Conservation (phyloP, 2,113 vertebrate genomes). For the Abramis brama region DNA sequence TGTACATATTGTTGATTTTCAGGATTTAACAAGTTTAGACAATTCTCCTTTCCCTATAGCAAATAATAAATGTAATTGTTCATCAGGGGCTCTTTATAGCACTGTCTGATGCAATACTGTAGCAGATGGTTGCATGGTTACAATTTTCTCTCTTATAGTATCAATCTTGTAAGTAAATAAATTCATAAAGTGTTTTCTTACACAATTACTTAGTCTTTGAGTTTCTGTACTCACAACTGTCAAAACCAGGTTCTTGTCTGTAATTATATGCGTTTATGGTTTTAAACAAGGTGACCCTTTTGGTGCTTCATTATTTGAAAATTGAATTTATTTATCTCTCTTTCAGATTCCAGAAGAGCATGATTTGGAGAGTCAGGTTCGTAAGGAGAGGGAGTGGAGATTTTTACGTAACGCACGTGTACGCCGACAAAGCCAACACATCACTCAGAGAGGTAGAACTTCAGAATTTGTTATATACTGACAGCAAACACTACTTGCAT, state of each 20-base stretch:
- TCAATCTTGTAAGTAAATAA: no score
- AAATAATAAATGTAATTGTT: no score
- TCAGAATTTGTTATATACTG: no score
- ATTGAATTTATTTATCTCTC: not conserved
- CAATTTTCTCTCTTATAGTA: no score
- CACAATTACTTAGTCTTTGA: not conserved
- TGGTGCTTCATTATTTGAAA: not conserved
- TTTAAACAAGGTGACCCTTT: not conserved
- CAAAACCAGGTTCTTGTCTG: not conserved
- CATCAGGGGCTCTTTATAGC: no score
- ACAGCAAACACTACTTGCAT: no score
- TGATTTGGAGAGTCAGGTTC: conserved; percentile 92
- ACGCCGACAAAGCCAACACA: conserved; percentile 84
- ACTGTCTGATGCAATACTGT: no score
- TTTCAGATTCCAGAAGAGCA: conserved; percentile 92
- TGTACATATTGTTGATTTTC: no score
- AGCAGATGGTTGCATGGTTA: no score
- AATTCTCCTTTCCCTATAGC: no score
- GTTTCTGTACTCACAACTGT: not conserved
- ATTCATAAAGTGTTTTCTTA: no score
- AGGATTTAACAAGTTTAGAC: no score
- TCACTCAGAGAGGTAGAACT: conserved; percentile 85
- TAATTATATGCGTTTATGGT: not conserved
- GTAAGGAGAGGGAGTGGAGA: conserved; percentile 95
- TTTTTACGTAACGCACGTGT: conserved; percentile 91